phyloP scores from a whole-genome alignment of 2,888 invertebrate genomes.

The Isotomurus palustris region DNA sequence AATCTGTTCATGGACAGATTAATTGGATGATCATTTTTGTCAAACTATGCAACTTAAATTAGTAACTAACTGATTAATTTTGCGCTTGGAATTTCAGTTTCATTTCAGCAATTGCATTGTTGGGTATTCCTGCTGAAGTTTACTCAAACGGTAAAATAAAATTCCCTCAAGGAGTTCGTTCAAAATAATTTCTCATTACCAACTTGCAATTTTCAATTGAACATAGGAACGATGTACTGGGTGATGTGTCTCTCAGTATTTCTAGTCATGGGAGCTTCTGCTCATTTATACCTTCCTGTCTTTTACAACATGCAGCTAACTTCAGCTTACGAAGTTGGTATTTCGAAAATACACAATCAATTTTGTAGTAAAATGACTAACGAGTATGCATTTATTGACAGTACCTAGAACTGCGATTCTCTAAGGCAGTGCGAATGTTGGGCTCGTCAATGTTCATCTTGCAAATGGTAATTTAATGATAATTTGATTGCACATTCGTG shows the following conservation, averaged over 20 bases:
- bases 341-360: too few relatives aligned
- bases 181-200: too few relatives aligned
- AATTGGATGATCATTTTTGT: too few relatives aligned
- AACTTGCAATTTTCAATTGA: too few relatives aligned
- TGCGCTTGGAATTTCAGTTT: constrained; percentile 59
- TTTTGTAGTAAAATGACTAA: too few relatives aligned
- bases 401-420: constrained; percentile 39
- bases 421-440: constrained; percentile 36
- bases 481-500: too few relatives aligned
- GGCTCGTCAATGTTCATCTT: constrained; percentile 39
- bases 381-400: too few relatives aligned
- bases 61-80: too few relatives aligned
- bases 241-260: constrained; percentile 27
- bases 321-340: constrained; percentile 48
- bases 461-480: constrained; percentile 37
- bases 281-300: constrained; percentile 46
- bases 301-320: constrained; percentile 47
- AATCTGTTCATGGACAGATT: too few relatives aligned
- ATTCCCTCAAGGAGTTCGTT: not conserved
- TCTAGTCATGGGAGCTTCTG: constrained; percentile 33
- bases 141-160: constrained; percentile 18
- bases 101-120: constrained; percentile 81
- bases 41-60: too few relatives aligned
- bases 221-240: constrained; percentile 77
- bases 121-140: constrained; percentile 72